phyloP scores from a whole-genome alignment of 2,888 invertebrate species.

The Drosophila sordidapex region DNA sequence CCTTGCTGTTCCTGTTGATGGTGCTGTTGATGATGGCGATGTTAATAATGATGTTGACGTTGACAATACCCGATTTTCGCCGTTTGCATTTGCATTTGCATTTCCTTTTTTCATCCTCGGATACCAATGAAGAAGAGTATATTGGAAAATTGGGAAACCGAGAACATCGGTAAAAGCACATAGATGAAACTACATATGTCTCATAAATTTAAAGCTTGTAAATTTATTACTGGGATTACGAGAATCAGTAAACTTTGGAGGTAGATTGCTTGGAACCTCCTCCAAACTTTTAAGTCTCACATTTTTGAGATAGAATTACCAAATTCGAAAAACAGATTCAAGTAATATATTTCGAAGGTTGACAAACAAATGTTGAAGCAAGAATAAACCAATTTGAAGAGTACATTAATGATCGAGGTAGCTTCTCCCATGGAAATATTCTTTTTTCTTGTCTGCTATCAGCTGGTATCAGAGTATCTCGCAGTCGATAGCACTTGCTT shows the following conservation, averaged over 20 bases:
- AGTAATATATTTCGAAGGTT: neutral
- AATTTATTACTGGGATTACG: neutral
- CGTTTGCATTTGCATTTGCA: slow-evolving; percentile 26
- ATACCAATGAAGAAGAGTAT: neutral
- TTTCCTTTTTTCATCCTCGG: slow-evolving; percentile 29
- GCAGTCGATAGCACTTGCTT: neutral
- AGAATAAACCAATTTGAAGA: neutral
- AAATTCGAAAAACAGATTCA: neutral
- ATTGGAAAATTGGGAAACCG: neutral
- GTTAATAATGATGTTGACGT: slow-evolving; percentile 31
- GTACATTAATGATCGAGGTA: neutral
- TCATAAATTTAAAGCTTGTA: neutral
- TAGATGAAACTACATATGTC: neutral
- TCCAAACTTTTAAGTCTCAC: neutral
- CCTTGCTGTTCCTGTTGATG: neutral
- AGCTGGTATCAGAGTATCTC: neutral
- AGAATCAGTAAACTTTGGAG: neutral
- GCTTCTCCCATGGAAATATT: neutral
- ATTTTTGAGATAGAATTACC: neutral
- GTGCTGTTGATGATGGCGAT: slow-evolving; percentile 23
- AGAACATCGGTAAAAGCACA: neutral
- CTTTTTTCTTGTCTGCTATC: too few relatives aligned
- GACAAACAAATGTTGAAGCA: neutral
- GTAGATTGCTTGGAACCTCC: neutral
- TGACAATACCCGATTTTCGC: slow-evolving; percentile 59